Evolutionary conservation across 2,888 invertebrate species (phyloP), one percentile per base, ranked within the genome.

Genomic region (Thymelicus sylvestris): DNA sequence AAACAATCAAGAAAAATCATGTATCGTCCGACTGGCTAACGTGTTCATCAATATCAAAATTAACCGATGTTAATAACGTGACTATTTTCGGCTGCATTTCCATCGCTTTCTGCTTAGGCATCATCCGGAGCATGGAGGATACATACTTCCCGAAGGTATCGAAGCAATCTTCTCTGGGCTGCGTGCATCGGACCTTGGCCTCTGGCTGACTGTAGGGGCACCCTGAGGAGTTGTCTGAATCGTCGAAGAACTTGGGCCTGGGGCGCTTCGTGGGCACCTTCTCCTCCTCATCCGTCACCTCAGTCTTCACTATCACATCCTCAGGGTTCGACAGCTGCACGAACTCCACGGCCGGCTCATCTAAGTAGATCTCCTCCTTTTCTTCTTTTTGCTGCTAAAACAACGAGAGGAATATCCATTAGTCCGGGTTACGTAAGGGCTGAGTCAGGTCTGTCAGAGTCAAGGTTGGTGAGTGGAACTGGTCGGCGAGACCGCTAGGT

Each of bases 71-170:
- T 7, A 75, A 64, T 7, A 75, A 39, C 6, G 59, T 63, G 0
- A 78, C 73, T 7, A 80, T 79, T 55, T 74, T 73, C 0, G 88
- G 83, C 74, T 88, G 86, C 41, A 88, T 64, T 19, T 73, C 71
- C 67, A 84, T 48, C 0, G 87, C 86, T 13, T 77, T 77, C 24
- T 79, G 71, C 0, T 72, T 71, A 0, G 88, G 84, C 74, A 88
- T 71, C 5, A 59, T 75, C 61, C 83, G 78, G 48, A 88, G 55
- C 66, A 88, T 68, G 1, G 83, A 80, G 0, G 86, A 83, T 4
- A 88, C 78, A 7, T 88, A 86, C 60, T 77, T 83, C 7, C 86
- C 88, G 48, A 88, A 88, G 2, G 71, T 78, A n/a, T 84, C 87
- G 31, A 76, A 83, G 7, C 76, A 76, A 48, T 85, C 86, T 2